These are phyloP conservation scores for Channallabes apus DNA, from an alignment of 2,797 vertebrate genomes.

Conservation along the genomic window DNA sequence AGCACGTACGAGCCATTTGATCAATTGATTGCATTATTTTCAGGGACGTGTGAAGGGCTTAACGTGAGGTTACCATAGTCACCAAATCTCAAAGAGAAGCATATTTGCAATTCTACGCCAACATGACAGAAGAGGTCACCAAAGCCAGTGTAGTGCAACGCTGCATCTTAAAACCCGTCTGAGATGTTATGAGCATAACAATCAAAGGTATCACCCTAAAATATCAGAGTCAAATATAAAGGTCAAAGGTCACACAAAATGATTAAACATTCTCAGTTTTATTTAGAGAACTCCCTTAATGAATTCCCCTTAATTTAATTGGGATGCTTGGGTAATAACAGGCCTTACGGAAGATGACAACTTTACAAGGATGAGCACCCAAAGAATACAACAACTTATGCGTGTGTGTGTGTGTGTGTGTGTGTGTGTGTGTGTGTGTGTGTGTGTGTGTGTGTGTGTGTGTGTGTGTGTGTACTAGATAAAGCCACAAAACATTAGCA, in stretches of 20 bases:
- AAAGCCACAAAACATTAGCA: background rate
- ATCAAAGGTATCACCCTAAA: background rate
- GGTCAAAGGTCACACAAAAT: background rate
- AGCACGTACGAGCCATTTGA: conserved; percentile 45
- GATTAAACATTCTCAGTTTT: background rate
- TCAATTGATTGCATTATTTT: conserved; percentile 54
- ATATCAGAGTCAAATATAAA: background rate
- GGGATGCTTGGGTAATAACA: background rate
- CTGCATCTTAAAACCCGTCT: conserved; percentile 33
- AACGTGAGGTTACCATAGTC: conserved; percentile 58
- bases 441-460: too few relatives aligned
- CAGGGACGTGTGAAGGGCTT: conserved; percentile 43
- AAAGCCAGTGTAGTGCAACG: conserved; percentile 45
- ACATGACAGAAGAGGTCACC: conserved; percentile 45
- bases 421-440: too few relatives aligned
- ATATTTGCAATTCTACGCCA: conserved; percentile 55
- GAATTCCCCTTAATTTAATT: background rate
- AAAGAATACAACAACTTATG: background rate
- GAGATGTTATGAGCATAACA: background rate
- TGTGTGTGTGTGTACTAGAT: too few relatives aligned
- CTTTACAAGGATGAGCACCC: background rate
- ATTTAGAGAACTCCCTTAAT: background rate
- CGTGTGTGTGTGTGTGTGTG: too few relatives aligned
- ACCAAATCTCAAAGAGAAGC: conserved; percentile 38
- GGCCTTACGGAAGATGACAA: background rate